Evolutionary conservation across 2,888 invertebrate genomes (phyloP), one percentile per base, ranked within the genome.

Genomic region (Stegophylla sp.): DNA sequence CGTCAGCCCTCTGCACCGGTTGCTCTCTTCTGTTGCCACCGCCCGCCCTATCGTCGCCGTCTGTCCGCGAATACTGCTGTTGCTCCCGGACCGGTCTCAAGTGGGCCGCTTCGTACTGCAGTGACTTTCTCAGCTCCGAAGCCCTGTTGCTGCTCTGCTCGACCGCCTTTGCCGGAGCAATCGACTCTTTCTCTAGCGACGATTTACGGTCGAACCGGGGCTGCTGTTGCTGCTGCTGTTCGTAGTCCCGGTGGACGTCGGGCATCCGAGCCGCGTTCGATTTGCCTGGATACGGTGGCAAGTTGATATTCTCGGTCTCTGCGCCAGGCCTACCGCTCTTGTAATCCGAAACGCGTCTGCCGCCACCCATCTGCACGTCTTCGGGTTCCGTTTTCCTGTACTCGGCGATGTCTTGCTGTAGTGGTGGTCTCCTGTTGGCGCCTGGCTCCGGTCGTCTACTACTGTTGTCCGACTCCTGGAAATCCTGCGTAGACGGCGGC

Each of bases 51-150:
- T 20, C n/a, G 17, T 34, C 34, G 12, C 41, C 34, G 23, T 51
- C 45, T 41, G 20, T 17, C 20, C 4, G 43, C 3, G 56, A 9
- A 0, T 10, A 12, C 0, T 61, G 1, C 17, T 28, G 12, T 12
- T 59, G 64, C n/a, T 79, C 77, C 20, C 17, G 69, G 34, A 12
- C 56, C 15, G 67, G 13, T 59, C 67, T 67, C 20, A 59, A 20
- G 26, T 77, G 56, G 5, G 77, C 56, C 10, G 77, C 59, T 28
- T 79, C 77, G 34, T 69, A 79, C 28, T 79, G 66, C n/a, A n/a
- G n/a, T 23, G 61, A 13, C 41, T 69, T 79, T 23, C 77, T 69
- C 15, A 69, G 34, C 23, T 79, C 77, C 51, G 75, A 75, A 12
- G 75, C 64, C 1, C 75, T 51, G 15, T 63, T 75, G 3, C 75